A percentile compares a stretch with the other conserved stretches of the same genome.
phyloP scores from a whole-genome alignment of 2,113 vertebrate species.

The Takifugu flavidus region DNA sequence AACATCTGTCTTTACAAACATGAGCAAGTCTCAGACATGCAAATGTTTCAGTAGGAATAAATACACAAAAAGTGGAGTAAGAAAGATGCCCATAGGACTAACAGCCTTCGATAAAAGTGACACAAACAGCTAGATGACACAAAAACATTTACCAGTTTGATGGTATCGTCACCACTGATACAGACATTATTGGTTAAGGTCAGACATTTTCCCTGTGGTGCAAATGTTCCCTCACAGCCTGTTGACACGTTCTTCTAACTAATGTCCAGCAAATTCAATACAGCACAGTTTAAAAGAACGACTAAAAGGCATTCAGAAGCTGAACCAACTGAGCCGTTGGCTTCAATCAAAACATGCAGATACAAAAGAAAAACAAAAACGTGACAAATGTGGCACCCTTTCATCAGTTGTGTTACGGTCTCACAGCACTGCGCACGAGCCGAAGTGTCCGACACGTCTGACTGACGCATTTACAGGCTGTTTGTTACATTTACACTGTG shows the following conservation, averaged over 20 bases:
- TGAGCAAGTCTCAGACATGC: conserved; percentile 56
- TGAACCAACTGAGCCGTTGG: conserved; percentile 23
- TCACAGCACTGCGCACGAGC: background rate
- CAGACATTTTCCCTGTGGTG: conserved; percentile 26
- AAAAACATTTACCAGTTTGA: conserved; percentile 37
- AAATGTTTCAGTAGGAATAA: conserved; percentile 54
- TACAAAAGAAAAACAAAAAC: conserved; percentile 57
- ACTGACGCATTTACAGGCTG: conserved; percentile 36
- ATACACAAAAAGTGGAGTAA: conserved; percentile 27
- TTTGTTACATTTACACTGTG: background rate
- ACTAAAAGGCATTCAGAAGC: conserved; percentile 53
- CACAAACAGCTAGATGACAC: conserved; percentile 17
- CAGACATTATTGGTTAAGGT: conserved; percentile 66
- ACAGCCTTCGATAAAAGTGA: conserved; percentile 15
- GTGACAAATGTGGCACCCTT: conserved; percentile 71
- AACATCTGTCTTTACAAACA: conserved; percentile 23
- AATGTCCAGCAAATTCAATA: conserved; percentile 42
- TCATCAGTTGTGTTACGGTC: conserved; percentile 33
- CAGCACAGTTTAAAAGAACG: conserved; percentile 32
- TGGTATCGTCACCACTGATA: conserved; percentile 33
- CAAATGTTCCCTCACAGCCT: conserved; percentile 14
- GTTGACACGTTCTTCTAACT: conserved; percentile 6
- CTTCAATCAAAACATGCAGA: conserved; percentile 63
- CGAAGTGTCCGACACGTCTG: conserved; percentile 3
- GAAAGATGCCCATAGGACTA: conserved; percentile 6